phyloP scores from a whole-genome alignment of 1,140 invertebrate species.

The Dryas iulia region DNA sequence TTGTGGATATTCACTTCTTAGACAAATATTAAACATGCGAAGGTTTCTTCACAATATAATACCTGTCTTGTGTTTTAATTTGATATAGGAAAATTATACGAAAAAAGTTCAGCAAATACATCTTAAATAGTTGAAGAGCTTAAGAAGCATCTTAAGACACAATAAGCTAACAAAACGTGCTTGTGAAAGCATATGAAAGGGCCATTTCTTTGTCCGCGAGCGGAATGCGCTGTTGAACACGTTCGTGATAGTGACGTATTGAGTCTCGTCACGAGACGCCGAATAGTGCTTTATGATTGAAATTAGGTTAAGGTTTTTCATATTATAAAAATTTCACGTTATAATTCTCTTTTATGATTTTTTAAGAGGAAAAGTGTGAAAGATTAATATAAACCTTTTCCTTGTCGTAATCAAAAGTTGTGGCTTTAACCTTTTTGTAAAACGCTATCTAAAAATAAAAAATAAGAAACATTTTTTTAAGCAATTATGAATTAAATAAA shows the following conservation, averaged over 20 bases:
- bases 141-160: conserved; percentile 19
- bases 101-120: neutral
- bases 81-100: neutral
- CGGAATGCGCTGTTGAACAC: conserved; percentile 31
- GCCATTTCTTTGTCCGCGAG: conserved; percentile 27
- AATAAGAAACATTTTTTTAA: too few species aligned
- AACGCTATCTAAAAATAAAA: too few species aligned
- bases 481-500: too few species aligned
- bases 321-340: neutral
- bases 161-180: conserved; percentile 31
- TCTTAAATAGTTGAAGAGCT: conserved; percentile 10
- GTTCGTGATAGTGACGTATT: conserved; percentile 27
- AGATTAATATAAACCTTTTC: too few species aligned
- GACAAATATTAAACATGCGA: too few species aligned
- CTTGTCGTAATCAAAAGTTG: too few species aligned
- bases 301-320: conserved; percentile 1
- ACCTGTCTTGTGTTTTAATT: neutral
- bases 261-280: conserved; percentile 16
- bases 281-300: neutral
- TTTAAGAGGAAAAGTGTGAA: neutral
- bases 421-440: too few species aligned
- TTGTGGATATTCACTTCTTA: too few species aligned
- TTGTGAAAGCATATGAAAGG: conserved; percentile 23
- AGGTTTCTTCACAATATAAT: too few species aligned
- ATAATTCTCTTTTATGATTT: neutral